Conservation (phyloP, 2,888 invertebrate genomes). For the Glaucopsyche alexis region DNA sequence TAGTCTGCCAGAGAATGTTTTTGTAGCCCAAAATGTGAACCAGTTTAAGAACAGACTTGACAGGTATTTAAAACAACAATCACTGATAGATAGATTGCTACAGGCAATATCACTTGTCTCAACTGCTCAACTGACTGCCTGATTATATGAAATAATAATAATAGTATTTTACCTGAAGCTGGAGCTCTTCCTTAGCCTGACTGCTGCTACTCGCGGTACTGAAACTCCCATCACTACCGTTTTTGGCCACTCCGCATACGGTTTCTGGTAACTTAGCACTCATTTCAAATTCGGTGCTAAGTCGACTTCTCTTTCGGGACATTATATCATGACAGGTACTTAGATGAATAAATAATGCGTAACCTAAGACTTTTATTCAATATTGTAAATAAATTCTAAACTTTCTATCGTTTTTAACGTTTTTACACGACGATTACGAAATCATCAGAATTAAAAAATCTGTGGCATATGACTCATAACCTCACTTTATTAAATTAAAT, state of each 20-base stretch:
- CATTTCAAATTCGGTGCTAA: constrained; percentile 59
- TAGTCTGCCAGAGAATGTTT: no score
- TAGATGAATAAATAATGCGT: constrained; percentile 22
- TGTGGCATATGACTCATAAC: constrained; percentile 13
- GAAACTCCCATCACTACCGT: constrained; percentile 60
- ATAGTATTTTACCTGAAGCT: background rate
- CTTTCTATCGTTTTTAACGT: background rate
- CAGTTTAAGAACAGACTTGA: no score
- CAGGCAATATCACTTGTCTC: no score
- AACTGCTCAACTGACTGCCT: no score
- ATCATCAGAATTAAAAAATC: background rate
- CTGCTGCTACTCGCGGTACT: constrained; percentile 47
- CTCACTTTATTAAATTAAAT: background rate
- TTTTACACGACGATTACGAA: constrained; percentile 10
- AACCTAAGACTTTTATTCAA: background rate
- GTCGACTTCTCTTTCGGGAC: constrained; percentile 68
- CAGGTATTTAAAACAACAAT: no score
- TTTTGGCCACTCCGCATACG: constrained; percentile 53
- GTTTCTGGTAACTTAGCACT: constrained; percentile 55
- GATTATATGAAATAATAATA: no score
- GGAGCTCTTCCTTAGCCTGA: constrained; percentile 38
- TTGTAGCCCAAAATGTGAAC: no score
- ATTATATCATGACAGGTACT: constrained; percentile 62
- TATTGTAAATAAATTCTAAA: background rate
- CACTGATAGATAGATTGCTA: no score